Base-by-base conservation (phyloP, 1,140 invertebrate genomes). In the Orussus abietinus region DNA sequence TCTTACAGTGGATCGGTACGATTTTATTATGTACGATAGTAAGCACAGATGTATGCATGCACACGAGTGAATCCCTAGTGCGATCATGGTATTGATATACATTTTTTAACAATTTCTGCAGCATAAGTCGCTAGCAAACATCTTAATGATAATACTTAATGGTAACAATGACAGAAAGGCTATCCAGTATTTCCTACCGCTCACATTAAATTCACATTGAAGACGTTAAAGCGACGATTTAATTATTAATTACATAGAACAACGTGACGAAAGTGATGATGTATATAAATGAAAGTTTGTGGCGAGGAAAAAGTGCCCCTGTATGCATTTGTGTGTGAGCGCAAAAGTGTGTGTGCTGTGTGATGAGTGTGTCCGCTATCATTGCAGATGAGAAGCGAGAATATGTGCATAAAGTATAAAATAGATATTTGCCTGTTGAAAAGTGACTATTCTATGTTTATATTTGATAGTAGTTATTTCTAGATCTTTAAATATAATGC, bases 381-480 rank as follows among this genome's bases (percentile, higher is more conserved):
- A 48, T 25, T 33, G 40, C 43, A 42, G 38, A 29, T 22, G 17
- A 42, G 38, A 42, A 39, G 50, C 25, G 41, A 56, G 45, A 32
- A 18, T 50, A 45, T 38, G 42, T 45, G 33, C 50, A 46, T 14
- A 33, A 38, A 33, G 31, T 38, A 38, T 49, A 49, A 57, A 47
- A 59, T 61, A 56, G 41, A 62, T 67, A 64, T 66, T 64, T 57
- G 54, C 47, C 58, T 64, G 57, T 66, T 68, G 49, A 64, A 66
- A 49, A 54, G 38, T 59, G 51, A 60, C 52, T 69, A 60, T 64
- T 65, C 55, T 64, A 62, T 58, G 57, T 69, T 65, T 64, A 58
- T 61, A 62, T 64, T 65, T 64, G 51, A 62, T 57, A 56, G 62
- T 59, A 55, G 49, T 56, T 60, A 64, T 63, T 58, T 62, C 51